Base-by-base conservation (phyloP, 1,140 invertebrate species). In the Zophobas atratus region DNA sequence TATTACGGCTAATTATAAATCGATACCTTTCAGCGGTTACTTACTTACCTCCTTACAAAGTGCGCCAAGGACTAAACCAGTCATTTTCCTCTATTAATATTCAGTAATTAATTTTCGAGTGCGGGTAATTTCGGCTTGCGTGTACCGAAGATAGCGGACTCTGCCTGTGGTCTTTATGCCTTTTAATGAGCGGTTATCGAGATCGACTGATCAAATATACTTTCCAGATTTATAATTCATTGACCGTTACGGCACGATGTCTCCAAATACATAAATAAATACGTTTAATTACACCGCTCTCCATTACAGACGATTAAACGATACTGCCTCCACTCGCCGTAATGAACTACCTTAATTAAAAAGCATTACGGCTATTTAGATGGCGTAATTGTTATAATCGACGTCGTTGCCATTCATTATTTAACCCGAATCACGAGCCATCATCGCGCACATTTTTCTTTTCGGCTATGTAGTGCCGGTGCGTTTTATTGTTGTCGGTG, bases 1-100 rank as follows among this genome's bases (percentile, higher is more conserved):
- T 76, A 82, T 75, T 73, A 67, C 48, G 43, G 72, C 80, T 84
- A 84, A 84, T 84, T 84, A 83, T 80, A 78, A 84, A 84, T 84
- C 84, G 78, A 84, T 84, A 84, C 80, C 81, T 84, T 83, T 84
- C 84, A 84, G 79, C 82, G 82, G 82, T 83, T 84, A 82, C 82
- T 84, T 81, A 84, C 83, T 84, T 84, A 82, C 81, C 82, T 84
- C 82, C 81, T 84, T 83, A 81, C 78, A 82, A 82, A 80, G 81
- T 81, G 78, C 81, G 81, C 76, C 81, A 81, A 83, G 81, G 80
- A 80, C 81, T 81, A 80, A 80, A 82, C 81, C 81, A 79, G 77
- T 77, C 79, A 82, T 82, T 82, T 82, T 77, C 80, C 77, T 74
- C 81, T 80, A 80, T 82, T 82, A 82, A 82, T 82, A 82, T 82